Evolutionary conservation across 2,113 vertebrate species (phyloP).

Genomic region (Mellivora capensis): DNA sequence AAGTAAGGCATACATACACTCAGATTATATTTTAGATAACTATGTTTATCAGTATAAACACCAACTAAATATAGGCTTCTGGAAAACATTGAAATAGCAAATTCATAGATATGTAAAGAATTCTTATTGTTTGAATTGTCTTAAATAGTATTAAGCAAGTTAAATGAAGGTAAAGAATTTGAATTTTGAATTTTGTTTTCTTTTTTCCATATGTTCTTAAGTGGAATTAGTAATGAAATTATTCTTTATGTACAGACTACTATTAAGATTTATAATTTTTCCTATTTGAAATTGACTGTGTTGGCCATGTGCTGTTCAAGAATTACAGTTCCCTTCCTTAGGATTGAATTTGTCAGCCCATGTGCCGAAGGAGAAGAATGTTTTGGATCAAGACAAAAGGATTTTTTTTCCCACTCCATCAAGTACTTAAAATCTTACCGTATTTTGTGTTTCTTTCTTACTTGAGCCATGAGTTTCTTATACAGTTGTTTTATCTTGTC

Average conservation of each 20-base stretch:
- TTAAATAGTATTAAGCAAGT: background rate
- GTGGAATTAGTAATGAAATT: constrained; percentile 26
- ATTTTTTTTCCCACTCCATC: background rate
- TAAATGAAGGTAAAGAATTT: background rate
- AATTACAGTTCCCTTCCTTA: background rate
- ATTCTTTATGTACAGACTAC: background rate
- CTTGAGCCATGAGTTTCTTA: constrained; percentile 20
- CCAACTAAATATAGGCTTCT: background rate
- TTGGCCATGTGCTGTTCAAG: background rate
- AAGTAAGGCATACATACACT: background rate
- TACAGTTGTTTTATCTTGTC: constrained; percentile 6
- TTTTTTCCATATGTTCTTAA: background rate
- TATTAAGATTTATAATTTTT: background rate
- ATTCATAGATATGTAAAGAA: background rate
- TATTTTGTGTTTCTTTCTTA: constrained; percentile 46
- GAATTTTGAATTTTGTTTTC: background rate
- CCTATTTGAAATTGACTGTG: background rate
- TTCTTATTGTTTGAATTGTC: background rate
- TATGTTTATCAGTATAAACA: background rate
- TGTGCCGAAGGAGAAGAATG: constrained; percentile 49
- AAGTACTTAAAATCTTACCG: constrained; percentile 12
- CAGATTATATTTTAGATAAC: background rate
- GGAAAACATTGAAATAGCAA: constrained; percentile 6
- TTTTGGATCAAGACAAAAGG: constrained; percentile 62
- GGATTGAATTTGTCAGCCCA: background rate